These are phyloP conservation scores for Thripadectes ignobilis DNA, from an alignment of 2,797 vertebrate genomes.

Conservation along the genomic window DNA sequence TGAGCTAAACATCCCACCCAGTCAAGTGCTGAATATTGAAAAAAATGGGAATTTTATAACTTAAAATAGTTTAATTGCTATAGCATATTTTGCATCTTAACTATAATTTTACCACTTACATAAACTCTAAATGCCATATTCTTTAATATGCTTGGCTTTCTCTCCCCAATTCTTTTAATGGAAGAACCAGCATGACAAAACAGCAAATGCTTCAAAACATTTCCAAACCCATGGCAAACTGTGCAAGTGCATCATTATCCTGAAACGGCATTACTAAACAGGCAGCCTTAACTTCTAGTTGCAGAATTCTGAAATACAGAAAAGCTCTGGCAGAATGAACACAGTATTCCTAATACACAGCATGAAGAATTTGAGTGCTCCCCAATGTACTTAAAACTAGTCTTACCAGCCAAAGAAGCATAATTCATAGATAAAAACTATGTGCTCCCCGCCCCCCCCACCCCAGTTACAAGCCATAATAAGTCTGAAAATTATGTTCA, in stretches of 20 bases:
- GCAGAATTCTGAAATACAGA: not conserved
- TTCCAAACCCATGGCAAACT: not conserved
- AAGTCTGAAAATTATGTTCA: not conserved
- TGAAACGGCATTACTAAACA: not conserved
- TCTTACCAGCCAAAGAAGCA: not conserved
- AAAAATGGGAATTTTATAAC: not conserved
- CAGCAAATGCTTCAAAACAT: not conserved
- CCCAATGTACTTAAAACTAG: not conserved
- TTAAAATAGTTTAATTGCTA: not conserved
- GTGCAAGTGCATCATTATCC: not conserved
- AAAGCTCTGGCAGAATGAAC: not conserved
- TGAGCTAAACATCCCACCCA: not conserved
- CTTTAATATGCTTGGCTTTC: not conserved
- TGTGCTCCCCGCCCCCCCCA: too few relatives aligned
- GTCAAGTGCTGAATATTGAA: not conserved
- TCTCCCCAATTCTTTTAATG: not conserved
- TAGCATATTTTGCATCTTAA: conserved; percentile 8
- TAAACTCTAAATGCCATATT: not conserved
- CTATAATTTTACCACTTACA: not conserved
- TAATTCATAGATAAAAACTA: not conserved
- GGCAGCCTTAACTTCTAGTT: not conserved
- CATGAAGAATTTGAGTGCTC: not conserved
- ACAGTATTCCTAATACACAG: not conserved
- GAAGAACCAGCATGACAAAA: not conserved
- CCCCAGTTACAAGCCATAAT: not conserved